A percentile compares a stretch with the other conserved stretches of the same genome.
phyloP scores from a whole-genome alignment of 2,797 vertebrate genomes.

The Falco berigora region DNA sequence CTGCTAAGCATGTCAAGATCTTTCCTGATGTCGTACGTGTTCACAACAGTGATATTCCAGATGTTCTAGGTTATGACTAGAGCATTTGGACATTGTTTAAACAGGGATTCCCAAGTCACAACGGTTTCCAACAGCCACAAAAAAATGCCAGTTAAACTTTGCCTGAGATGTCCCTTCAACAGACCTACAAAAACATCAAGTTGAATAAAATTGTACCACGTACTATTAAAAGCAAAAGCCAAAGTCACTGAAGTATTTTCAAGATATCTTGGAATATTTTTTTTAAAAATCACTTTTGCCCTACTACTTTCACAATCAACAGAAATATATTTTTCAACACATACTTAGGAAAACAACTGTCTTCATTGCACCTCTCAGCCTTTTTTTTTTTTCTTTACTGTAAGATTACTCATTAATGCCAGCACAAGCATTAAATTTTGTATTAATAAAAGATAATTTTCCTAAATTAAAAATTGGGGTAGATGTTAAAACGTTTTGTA shows the following conservation, averaged over 20 bases:
- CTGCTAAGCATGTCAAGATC: neutral
- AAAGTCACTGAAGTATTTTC: neutral
- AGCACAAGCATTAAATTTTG: neutral
- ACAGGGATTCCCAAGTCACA: slow-evolving; percentile 28
- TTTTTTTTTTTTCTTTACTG: neutral
- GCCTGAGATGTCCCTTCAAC: neutral
- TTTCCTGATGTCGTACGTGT: neutral
- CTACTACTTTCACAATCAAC: neutral
- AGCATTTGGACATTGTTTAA: slow-evolving; percentile 33
- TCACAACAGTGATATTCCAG: neutral
- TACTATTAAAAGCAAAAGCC: neutral
- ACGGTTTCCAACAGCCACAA: neutral
- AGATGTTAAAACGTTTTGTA: neutral
- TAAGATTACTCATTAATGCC: neutral
- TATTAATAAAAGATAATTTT: neutral
- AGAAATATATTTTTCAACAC: neutral
- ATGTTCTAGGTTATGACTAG: neutral
- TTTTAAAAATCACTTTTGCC: neutral
- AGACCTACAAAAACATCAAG: slow-evolving; percentile 2
- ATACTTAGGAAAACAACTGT: neutral
- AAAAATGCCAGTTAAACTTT: neutral
- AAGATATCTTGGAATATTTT: neutral
- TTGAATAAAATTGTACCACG: slow-evolving; percentile 1
- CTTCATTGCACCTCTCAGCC: neutral
- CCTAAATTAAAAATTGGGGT: neutral